Conservation (phyloP, 2,113 vertebrate genomes). For the Mionectes macconnelli region DNA sequence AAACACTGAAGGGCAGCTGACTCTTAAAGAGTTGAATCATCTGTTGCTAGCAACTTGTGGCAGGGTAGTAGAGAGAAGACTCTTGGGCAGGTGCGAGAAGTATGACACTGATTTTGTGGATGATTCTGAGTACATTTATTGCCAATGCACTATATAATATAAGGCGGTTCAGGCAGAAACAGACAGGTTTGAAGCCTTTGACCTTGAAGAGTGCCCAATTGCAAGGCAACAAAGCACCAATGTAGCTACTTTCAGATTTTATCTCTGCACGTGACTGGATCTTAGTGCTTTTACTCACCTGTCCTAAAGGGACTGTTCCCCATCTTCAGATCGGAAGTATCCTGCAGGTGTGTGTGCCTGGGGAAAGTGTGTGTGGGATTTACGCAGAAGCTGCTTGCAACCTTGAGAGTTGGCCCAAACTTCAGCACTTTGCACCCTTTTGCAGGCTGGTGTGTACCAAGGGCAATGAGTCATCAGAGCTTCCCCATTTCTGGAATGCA, state of each 20-base stretch:
- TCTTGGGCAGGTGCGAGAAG: not conserved
- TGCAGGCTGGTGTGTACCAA: not conserved
- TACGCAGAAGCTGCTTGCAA: not conserved
- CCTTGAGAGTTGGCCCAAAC: too few species aligned
- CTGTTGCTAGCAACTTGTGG: not conserved
- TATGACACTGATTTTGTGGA: not conserved
- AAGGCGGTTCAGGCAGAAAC: not conserved
- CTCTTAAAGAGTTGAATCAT: not conserved
- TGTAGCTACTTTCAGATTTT: not conserved
- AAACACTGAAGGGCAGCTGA: not conserved
- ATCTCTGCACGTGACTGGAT: rapidly evolving
- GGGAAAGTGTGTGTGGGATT: rapidly evolving
- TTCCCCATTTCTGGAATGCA: not conserved
- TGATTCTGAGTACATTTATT: not conserved
- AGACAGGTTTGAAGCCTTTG: not conserved
- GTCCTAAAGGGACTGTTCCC: not conserved
- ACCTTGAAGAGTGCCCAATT: not conserved
- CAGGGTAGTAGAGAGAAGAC: not conserved
- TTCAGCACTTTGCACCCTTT: not conserved
- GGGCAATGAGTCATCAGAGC: not conserved
- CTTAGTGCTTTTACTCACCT: not conserved
- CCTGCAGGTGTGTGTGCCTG: not conserved
- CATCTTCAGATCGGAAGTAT: not conserved
- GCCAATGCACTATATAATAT: not conserved
- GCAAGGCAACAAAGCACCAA: not conserved